Base-by-base conservation (phyloP, 2,797 vertebrate species). In the Denticeps clupeoides region DNA sequence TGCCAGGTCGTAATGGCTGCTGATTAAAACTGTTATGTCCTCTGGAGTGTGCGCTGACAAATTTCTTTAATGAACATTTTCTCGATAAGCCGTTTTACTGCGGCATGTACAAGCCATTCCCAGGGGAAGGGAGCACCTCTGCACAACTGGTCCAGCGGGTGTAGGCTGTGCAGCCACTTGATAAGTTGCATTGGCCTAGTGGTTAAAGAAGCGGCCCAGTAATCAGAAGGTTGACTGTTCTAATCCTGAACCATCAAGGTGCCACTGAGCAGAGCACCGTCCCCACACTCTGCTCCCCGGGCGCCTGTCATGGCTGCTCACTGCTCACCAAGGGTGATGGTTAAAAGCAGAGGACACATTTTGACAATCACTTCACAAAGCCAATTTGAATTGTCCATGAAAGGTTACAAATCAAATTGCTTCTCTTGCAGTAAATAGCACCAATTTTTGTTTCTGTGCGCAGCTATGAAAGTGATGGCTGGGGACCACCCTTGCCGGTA, bases 401-500 rank as follows among this genome's bases (percentile, higher is more conserved):
- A 35, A 3, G n/a, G 18, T 7, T 38, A 35, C 6, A 3, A 27
- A 1, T 27, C 2, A 27, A 27, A 9, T 9, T 8, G 5, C 37
- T 26, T 10, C 3, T 26, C 1, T 21, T 2, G 23, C 6, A 29
- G 3, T 26, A 9, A 38, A 13, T 38, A 47, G 28, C 5, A 4
- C 47, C 2, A 51, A 7, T 33, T 4, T 42, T 28, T 15, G 4
- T 31, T 15, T 13, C 22, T 19, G 5, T 21, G 9, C 65, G 61
- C 70, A 99, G 95, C 59, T 99, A 99, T 53, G 94, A 97, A 62
- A 95, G 91, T 55, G 93, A 97, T 54, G 87, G 85, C 26, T 99
- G 95, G 95, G 92, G 92, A 8, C 89, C 93, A 0, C 89, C 92
- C 13, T 85, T 98, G 70, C 93, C 93, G 0, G 88, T 99, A 40